A percentile compares a stretch with the other conserved stretches of the same genome.
These are phyloP conservation scores for Chanos chanos DNA, from an alignment of 2,797 vertebrate species.

Conservation along the genomic window DNA sequence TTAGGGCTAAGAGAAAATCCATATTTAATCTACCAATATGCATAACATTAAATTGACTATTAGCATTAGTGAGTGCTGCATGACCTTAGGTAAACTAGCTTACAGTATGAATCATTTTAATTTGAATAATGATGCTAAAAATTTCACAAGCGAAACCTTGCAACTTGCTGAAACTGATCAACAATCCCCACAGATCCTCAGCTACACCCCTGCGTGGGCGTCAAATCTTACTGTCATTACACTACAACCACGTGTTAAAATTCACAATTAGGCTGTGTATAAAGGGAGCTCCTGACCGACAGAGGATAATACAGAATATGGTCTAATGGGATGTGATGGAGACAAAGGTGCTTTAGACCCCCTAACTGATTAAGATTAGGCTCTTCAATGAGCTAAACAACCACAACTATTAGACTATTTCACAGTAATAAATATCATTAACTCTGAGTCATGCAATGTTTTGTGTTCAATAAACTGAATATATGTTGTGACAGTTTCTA, in stretches of 20 bases:
- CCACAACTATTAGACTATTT: no score
- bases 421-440: no score
- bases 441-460: no score
- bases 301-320: constrained; percentile 15
- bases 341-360: no score
- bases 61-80: constrained; percentile 22
- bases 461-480: no score
- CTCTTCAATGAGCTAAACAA: no score
- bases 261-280: constrained; percentile 29
- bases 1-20: no score
- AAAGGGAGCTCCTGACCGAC: constrained; percentile 13
- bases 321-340: no score
- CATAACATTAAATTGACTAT: not conserved
- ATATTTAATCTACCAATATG: constrained; percentile 1
- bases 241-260: constrained; percentile 13
- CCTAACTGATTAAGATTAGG: no score
- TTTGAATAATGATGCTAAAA: constrained; percentile 33
- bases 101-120: constrained; percentile 28
- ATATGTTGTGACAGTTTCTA: no score
- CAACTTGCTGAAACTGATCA: constrained; percentile 16
- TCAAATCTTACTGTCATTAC: constrained; percentile 15
- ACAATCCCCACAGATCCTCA: constrained; percentile 23
- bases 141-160: constrained; percentile 1
- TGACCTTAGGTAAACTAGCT: constrained; percentile 28
- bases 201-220: constrained; percentile 7